Conservation (phyloP, 2,113 vertebrate species). For the Oryzias woworae region DNA sequence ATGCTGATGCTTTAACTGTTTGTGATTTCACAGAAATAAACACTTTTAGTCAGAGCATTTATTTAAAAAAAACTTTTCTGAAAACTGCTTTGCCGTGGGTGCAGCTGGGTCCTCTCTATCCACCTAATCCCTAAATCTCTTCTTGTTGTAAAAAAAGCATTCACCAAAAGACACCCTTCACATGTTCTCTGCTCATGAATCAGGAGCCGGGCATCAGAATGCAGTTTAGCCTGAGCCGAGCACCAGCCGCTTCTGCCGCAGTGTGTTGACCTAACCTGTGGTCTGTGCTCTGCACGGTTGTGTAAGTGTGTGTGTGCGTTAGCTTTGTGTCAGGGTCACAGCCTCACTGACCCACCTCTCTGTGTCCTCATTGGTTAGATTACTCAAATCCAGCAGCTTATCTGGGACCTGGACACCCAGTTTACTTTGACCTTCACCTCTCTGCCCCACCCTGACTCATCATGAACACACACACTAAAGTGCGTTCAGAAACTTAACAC, state of each 20-base stretch:
- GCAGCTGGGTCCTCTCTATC: neutral
- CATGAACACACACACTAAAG: neutral
- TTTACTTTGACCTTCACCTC: conserved; percentile 35
- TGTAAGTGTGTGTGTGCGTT: conserved; percentile 20
- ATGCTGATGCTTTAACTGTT: no score
- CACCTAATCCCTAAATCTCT: neutral
- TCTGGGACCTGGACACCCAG: conserved; percentile 31
- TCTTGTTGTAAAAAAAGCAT: neutral
- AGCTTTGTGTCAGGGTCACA: conserved; percentile 17
- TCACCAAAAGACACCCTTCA: neutral
- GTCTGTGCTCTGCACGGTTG: neutral
- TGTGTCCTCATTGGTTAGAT: conserved; percentile 45
- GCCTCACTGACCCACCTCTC: conserved; percentile 42
- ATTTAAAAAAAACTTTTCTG: no score
- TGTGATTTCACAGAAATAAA: no score
- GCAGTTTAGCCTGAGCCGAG: conserved; percentile 26
- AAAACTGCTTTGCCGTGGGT: no score
- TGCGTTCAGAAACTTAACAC: neutral
- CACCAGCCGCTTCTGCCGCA: conserved; percentile 11
- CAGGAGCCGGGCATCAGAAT: conserved; percentile 20
- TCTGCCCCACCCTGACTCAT: conserved; percentile 7
- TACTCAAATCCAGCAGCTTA: conserved; percentile 63
- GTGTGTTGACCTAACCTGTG: conserved; percentile 23
- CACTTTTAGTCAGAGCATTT: no score
- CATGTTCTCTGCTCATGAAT: conserved; percentile 27